These are phyloP conservation scores for Climacteris rufus DNA, from an alignment of 2,113 vertebrate species.

Conservation along the genomic window DNA sequence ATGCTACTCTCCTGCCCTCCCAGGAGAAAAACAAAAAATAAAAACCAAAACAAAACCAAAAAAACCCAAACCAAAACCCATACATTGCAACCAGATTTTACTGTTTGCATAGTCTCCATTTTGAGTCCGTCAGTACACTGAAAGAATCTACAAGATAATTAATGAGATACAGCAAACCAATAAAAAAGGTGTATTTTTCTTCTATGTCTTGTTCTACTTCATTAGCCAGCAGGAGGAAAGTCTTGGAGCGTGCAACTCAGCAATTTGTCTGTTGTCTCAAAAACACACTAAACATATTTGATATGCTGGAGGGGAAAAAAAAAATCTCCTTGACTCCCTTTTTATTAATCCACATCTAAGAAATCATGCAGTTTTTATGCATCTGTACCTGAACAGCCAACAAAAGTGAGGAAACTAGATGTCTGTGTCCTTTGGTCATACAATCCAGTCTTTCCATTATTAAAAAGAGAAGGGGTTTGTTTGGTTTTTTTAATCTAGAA, in stretches of 20 bases:
- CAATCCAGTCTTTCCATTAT: neutral
- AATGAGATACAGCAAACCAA: neutral
- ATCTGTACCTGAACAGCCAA: neutral
- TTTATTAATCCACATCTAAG: neutral
- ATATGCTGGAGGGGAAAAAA: neutral
- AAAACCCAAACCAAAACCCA: neutral
- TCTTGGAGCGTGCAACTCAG: neutral
- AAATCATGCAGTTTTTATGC: conserved; percentile 1
- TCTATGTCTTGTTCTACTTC: conserved; percentile 19
- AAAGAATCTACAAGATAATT: conserved; percentile 21
- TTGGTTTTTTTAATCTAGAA: neutral
- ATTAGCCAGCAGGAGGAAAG: conserved; percentile 28
- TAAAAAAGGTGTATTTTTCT: conserved; percentile 37
- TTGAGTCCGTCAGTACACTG: neutral
- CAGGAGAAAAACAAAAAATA: neutral
- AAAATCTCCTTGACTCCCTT: neutral
- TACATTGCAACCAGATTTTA: neutral
- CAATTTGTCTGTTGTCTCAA: conserved; percentile 42
- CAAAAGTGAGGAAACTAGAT: neutral
- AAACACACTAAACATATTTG: neutral
- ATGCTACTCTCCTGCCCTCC: neutral
- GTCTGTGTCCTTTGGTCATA: neutral
- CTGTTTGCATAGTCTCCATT: neutral
- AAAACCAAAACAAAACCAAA: neutral
- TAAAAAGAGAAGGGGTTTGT: neutral